phyloP scores from a whole-genome alignment of 92 coral and sea anemone species.

The Plumapathes pennacea region DNA sequence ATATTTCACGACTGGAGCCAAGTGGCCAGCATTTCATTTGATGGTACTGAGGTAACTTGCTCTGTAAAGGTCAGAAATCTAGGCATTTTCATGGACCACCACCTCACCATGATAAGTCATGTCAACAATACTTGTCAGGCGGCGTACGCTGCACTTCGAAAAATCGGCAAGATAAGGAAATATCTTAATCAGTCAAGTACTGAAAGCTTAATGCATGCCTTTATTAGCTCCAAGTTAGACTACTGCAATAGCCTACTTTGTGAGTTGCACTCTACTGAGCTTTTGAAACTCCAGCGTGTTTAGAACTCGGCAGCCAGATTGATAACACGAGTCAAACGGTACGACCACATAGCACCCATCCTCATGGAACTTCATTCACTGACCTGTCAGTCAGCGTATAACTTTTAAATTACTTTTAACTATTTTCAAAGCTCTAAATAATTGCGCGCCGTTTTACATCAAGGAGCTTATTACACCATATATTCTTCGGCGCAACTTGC shows the following conservation, averaged over 20 bases:
- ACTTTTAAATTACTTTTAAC: neutral
- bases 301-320: slow-evolving; percentile 1
- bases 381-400: neutral
- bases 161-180: slow-evolving; percentile 3
- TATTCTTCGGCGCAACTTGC: neutral
- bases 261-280: neutral
- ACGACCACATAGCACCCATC: too few species aligned
- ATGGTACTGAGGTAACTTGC: too few species aligned
- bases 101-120: too few species aligned
- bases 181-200: neutral
- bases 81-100: too few species aligned
- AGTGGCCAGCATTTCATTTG: too few species aligned
- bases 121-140: neutral
- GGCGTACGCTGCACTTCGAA: neutral
- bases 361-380: neutral
- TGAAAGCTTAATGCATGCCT: neutral
- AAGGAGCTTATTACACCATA: neutral
- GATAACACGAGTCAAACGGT: neutral
- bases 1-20: too few species aligned
- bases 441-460: neutral
- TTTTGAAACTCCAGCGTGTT: neutral
- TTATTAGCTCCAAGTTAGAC: neutral
- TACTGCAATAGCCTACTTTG: neutral
- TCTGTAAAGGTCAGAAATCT: too few species aligned
- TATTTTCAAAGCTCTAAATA: neutral